Base-by-base conservation (phyloP, 1,140 invertebrate species). In the Laupala kohalensis region DNA sequence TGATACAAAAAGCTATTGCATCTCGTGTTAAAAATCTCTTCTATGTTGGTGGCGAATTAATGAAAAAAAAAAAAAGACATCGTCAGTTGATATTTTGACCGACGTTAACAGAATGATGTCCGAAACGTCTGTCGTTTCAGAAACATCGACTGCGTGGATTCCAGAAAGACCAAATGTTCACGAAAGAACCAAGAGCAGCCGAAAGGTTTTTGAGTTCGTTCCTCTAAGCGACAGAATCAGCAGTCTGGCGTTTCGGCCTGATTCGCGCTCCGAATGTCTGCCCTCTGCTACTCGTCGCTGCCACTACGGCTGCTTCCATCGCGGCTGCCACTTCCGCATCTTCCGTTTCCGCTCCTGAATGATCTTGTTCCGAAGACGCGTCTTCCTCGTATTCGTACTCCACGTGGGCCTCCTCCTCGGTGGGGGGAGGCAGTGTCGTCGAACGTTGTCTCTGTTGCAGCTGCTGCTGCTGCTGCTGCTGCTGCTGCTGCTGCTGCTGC, bases 401-500 rank as follows among this genome's bases (percentile, higher is more conserved):
- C 1, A 53, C 37, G 9, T 53, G 37, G 9, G 19, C 37, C 9
- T 53, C 37, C 19, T 19, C 37, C 19, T 53, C 9, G 1, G 9
- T 19, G 9, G 37, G 37, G 4, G 1, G 1, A 13, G 37, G 9
- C 19, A 0, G 1, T 53, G 37, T 9, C 37, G 37, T 9, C 37
- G 37, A 13, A 0, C 37, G 37, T 53, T 53, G 37, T 19, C 37
- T 53, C 37, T 53, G 37, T 19, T 9, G 9, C 4, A 13, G 37
- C 19, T 53, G 37, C 37, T 53, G 37, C 37, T 53, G 37, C 19
- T 53, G 69, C 53, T 71, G 25, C 25, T 70, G 71, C 26, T 69
- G 69, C 65, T 70, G 73, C 53, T 72, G 73, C 25, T 74, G 74
- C 79, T 74, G 28, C 26, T 72, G 70, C 5, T 75, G 27, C 24